Evolutionary conservation across 2,113 vertebrate genomes (phyloP).

Genomic region (Anser brachyrhynchus): DNA sequence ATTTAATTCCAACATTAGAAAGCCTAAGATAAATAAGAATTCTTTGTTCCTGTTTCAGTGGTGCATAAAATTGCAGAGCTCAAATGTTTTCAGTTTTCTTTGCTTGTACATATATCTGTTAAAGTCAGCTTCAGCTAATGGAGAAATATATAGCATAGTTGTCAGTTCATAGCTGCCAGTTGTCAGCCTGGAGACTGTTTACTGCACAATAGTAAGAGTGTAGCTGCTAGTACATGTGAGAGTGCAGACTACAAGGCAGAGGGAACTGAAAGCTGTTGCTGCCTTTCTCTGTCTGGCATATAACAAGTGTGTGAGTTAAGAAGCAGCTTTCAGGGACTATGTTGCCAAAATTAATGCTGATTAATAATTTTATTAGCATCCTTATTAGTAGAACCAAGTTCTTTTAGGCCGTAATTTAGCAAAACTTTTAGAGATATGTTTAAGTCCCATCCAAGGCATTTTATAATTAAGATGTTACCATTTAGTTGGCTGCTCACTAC

Average conservation of each 20-base stretch:
- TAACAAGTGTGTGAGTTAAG: background rate
- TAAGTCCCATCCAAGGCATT: background rate
- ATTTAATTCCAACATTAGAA: slow-evolving; percentile 27
- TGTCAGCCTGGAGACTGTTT: background rate
- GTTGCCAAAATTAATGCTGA: background rate
- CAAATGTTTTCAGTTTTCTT: background rate
- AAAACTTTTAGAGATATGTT: background rate
- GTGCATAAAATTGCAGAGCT: background rate
- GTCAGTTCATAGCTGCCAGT: background rate
- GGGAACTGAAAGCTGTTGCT: background rate
- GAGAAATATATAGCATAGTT: background rate
- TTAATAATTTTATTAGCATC: background rate
- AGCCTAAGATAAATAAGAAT: slow-evolving; percentile 30
- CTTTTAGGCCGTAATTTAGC: background rate
- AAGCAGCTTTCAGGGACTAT: background rate
- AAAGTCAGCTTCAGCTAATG: background rate
- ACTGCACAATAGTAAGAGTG: background rate
- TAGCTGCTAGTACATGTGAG: background rate
- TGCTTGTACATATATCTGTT: background rate
- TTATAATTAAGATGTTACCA: background rate
- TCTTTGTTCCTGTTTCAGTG: background rate
- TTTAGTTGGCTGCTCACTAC: background rate
- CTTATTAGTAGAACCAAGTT: background rate
- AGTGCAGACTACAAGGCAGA: background rate
- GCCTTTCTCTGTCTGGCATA: background rate